Conservation (phyloP, 2,888 invertebrate genomes). For the Scaptomyza cyrtandrae region DNA sequence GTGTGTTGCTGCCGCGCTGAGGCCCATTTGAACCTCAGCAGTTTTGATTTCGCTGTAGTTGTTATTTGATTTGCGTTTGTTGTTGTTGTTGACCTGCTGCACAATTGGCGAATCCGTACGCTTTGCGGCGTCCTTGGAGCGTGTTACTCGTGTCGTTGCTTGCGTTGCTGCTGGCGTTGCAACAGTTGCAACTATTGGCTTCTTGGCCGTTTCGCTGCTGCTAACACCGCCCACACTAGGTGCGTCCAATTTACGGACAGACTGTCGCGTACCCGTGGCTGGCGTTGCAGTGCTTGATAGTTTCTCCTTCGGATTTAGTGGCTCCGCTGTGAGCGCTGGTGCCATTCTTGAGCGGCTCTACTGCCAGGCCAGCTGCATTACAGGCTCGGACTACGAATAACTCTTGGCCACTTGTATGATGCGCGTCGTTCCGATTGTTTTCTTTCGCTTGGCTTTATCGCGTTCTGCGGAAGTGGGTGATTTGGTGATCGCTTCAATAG, state of each 20-base stretch:
- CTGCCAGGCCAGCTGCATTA: conserved; percentile 72
- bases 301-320: conserved; percentile 85
- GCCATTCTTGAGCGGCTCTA: conserved; percentile 88
- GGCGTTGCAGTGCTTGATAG: conserved; percentile 84
- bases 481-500: conserved; percentile 32
- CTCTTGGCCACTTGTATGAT: conserved; percentile 16
- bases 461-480: neutral
- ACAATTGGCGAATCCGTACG: conserved; percentile 38
- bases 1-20: conserved; percentile 67
- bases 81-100: conserved; percentile 19
- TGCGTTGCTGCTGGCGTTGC: conserved; percentile 14
- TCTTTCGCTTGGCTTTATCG: conserved; percentile 7
- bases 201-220: conserved; percentile 43
- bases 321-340: conserved; percentile 96
- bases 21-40: conserved; percentile 77
- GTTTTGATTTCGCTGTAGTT: conserved; percentile 34
- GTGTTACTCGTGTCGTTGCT: conserved; percentile 68
- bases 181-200: conserved; percentile 37
- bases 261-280: conserved; percentile 62
- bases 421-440: conserved; percentile 7
- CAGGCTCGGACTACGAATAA: conserved; percentile 15
- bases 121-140: conserved; percentile 64
- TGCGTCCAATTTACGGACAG: conserved; percentile 60
- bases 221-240: conserved; percentile 24
- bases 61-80: conserved; percentile 53